These are phyloP conservation scores for Sturnus vulgaris DNA, from an alignment of 2,113 vertebrate genomes.

Conservation along the genomic window DNA sequence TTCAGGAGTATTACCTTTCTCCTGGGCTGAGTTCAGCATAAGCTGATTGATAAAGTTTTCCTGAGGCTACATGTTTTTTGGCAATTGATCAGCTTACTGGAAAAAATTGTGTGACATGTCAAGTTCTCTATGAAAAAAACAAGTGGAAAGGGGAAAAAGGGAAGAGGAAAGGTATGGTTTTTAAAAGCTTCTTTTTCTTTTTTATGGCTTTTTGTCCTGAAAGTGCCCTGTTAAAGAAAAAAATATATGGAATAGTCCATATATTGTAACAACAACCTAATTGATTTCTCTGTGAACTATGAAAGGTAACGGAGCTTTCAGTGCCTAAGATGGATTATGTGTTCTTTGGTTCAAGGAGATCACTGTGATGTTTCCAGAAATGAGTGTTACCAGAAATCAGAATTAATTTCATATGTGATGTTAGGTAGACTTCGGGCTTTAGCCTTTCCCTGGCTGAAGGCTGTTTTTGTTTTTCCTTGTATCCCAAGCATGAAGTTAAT, in stretches of 20 bases:
- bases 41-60: neutral
- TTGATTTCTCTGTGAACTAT: neutral
- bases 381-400: neutral
- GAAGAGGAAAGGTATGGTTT: neutral
- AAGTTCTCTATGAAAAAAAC: neutral
- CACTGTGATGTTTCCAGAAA: neutral
- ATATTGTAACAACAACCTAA: neutral
- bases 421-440: neutral
- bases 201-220: neutral
- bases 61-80: neutral
- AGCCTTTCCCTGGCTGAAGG: neutral
- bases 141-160: neutral
- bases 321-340: neutral
- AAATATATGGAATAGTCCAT: neutral
- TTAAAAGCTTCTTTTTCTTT: neutral
- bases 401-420: neutral
- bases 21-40: neutral
- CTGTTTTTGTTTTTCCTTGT: neutral
- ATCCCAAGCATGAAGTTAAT: neutral
- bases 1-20: neutral
- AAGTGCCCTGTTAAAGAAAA: neutral
- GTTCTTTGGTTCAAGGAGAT: neutral
- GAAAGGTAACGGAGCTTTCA: neutral
- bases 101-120: neutral
- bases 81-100: neutral